Base-by-base conservation (phyloP, 2,888 invertebrate genomes). In the Xanthorhoe designata region DNA sequence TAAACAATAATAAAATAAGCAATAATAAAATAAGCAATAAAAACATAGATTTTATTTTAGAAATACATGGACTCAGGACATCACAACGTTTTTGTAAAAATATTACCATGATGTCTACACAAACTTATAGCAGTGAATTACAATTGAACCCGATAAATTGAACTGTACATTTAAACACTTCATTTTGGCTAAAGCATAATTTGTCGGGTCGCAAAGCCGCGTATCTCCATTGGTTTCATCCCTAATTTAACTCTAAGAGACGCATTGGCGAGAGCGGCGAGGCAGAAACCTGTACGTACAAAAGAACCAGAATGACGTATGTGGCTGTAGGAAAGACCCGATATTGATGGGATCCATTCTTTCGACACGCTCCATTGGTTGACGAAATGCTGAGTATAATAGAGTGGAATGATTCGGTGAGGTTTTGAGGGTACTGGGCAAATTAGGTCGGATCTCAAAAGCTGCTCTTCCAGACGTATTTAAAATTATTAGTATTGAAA, bases 161-260 rank as follows among this genome's bases (percentile, higher is more conserved):
- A 58, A 59, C 65, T 70, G 9, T 38, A 42, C 19, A 56, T 62
- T 56, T 19, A 52, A 62, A 59, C 49, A 59, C 47, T 54, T 56
- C 18, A 56, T 51, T 65, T 65, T 35, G 15, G 15, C n/a, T 62
- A 24, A 8, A 77, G 76, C 73, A 79, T 81, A 84, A 85, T 85
- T 84, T 83, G 75, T 78, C 76, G 75, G 71, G 13, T 78, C 78
- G 73, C 78, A 79, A 81, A 85, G 84, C 84, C 84, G 83, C 81
- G 81, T 83, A 80, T 82, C 79, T 52, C 81, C 74, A 83, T 87
- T 84, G 90, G 90, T 86, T 90, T 91, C 85, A 88, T 84, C 86
- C 90, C 83, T 88, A 89, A 91, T 92, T 91, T 90, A 90, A 89
- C 90, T 87, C 83, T 84, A 87, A 87, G 85, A 70, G 66, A 64